Base-by-base conservation (phyloP, 2,888 invertebrate genomes). In the Miltochrista miniata region DNA sequence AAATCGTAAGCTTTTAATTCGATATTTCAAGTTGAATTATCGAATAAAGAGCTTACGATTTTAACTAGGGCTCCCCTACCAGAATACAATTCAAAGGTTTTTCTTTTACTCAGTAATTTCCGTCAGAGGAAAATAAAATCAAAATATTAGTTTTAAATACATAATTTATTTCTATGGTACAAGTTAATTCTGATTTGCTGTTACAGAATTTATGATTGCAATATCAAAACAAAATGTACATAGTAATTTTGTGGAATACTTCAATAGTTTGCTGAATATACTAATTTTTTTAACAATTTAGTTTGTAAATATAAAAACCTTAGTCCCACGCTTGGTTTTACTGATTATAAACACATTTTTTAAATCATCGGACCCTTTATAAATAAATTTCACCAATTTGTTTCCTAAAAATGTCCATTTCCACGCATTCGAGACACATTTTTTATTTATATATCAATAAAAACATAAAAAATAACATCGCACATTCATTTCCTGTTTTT, bases 101-200 rank as follows among this genome's bases (percentile, higher is more conserved):
- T n/a, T 24, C 18, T 4, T 24, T 24, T 24, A 24, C 5, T 4
- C 5, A 24, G 5, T 4, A 24, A 24, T 4, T n/a, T n/a, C n/a
- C 18, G 5, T 14, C n/a, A 15, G 0, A 42, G 0, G 7, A 24
- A 37, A 44, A 48, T 35, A 44, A 70, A 70, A 77, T 48, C 30
- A 30, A 60, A 60, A 60, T 43, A 7, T 50, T 48, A 52, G 68
- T 70, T 86, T 90, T 90, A 89, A 90, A 90, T 90, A 91, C 88
- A 90, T 91, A 90, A 91, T 91, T 91, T 90, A 90, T 90, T 90
- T 81, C 85, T 90, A 90, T 90, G 84, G 87, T 90, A 90, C 90
- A 87, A 79, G 76, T 77, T 85, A 82, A 83, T 82, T 74, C 79
- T 87, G 88, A 86, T 86, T 81, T 81, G 73, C 73, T 63, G 69